Conservation (phyloP, 2,888 invertebrate genomes). For the Dioctria linearis region DNA sequence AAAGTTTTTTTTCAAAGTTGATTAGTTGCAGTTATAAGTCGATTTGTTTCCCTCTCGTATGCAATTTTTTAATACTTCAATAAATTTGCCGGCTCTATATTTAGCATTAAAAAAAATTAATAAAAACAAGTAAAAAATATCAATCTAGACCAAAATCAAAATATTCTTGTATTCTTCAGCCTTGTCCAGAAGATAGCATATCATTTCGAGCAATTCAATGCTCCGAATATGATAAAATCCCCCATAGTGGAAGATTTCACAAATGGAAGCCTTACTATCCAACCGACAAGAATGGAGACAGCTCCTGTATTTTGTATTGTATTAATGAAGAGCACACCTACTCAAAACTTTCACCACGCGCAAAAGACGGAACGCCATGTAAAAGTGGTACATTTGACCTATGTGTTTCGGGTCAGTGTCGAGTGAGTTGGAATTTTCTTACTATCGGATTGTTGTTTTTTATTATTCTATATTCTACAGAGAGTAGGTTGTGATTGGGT, state of each 20-base stretch:
- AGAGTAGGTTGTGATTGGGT: slow-evolving; percentile 79
- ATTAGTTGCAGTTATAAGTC: too few species aligned
- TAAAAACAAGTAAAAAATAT: too few species aligned
- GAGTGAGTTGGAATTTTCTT: slow-evolving; percentile 69
- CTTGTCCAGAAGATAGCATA: slow-evolving; percentile 70
- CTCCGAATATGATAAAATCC: slow-evolving; percentile 70
- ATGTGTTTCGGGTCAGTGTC: slow-evolving; percentile 77
- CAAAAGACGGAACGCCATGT: slow-evolving; percentile 78
- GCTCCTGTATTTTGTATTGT: slow-evolving; percentile 77
- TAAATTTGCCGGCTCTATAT: too few species aligned
- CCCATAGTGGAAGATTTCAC: slow-evolving; percentile 71
- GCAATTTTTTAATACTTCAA: too few species aligned
- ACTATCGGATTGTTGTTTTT: not conserved
- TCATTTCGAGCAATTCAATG: slow-evolving; percentile 72
- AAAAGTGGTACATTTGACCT: slow-evolving; percentile 76
- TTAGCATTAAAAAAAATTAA: too few species aligned
- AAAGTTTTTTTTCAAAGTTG: too few species aligned
- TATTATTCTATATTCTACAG: slow-evolving; percentile 67
- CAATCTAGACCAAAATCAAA: too few species aligned
- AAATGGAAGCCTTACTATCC: slow-evolving; percentile 71
- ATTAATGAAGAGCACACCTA: slow-evolving; percentile 75
- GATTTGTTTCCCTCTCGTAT: too few species aligned
- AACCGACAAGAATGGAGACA: slow-evolving; percentile 66
- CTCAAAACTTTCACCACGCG: slow-evolving; percentile 75
- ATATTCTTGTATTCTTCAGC: slow-evolving; percentile 59